Base-by-base conservation (phyloP, 2,888 invertebrate species). In the Griposia aprilina region DNA sequence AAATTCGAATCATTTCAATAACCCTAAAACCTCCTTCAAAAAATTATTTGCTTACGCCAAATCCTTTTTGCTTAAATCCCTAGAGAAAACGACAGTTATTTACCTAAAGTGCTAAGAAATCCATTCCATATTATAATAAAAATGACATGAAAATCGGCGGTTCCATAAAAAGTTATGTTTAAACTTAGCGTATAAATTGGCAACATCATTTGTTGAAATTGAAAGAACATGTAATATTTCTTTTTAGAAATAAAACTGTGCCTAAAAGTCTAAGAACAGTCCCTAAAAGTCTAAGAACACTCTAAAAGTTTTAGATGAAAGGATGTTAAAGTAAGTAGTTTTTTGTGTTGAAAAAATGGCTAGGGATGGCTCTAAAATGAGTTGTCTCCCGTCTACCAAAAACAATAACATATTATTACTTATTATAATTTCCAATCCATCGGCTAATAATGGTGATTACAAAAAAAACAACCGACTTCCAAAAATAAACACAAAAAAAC, bases 101-200 rank as follows among this genome's bases (percentile, higher is more conserved):
- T 71, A 71, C 68, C 36, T 55, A 26, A 82, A 82, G 63, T 70
- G 69, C 60, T 63, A 13, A 55, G 60, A 76, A 67, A 80, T 59
- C 69, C 50, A 65, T 66, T 83, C n/a, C 10, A 67, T 41, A 69
- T 84, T 71, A 76, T 1, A 74, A 82, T 76, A 78, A 67, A 81
- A 76, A 76, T 36, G 13, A 30, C 15, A 76, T 78, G 73, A 71
- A 78, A 74, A 26, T 71, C 57, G 30, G 68, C 50, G 63, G 13
- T 41, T 66, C 20, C 71, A 50, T 85, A 82, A 85, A 84, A 81
- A 74, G 45, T 72, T 50, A 79, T 30, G 52, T 55, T 13, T 15
- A 1, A 78, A 84, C 52, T 79, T 76, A 45, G 48, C 2, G 20
- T 68, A 69, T 78, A 82, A 78, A 78, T 72, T 62, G 78, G 11